Conservation (phyloP, 1,140 invertebrate genomes). For the Drosophila parvula region DNA sequence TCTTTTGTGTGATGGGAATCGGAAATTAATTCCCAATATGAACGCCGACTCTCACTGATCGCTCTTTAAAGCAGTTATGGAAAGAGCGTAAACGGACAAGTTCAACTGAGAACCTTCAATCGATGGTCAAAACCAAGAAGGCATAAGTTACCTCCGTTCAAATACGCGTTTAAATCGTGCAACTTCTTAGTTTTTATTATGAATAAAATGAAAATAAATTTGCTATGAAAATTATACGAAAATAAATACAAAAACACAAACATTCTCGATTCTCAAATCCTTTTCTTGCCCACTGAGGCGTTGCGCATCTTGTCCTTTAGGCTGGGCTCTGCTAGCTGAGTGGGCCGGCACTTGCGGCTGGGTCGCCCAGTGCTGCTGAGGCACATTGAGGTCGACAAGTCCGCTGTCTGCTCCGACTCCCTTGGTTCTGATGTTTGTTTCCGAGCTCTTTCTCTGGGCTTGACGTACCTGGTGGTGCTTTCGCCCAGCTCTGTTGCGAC, state of each 20-base stretch:
- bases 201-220: neutral
- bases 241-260: neutral
- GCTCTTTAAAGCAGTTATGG: no score
- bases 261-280: no score
- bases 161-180: neutral
- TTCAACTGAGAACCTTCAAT: neutral
- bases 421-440: neutral
- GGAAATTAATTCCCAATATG: no score
- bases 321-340: conserved; percentile 42
- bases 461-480: neutral
- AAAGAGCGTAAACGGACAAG: neutral
- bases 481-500: neutral
- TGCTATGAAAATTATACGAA: neutral
- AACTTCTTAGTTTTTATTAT: neutral
- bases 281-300: neutral
- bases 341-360: conserved; percentile 50
- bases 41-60: no score
- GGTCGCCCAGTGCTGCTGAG: conserved; percentile 16
- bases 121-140: no score
- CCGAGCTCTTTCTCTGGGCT: neutral
- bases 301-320: conserved; percentile 45
- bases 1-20: no score
- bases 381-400: neutral
- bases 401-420: neutral
- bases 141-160: no score